phyloP scores from a whole-genome alignment of 2,888 invertebrate genomes.

The Drosophila anceps region DNA sequence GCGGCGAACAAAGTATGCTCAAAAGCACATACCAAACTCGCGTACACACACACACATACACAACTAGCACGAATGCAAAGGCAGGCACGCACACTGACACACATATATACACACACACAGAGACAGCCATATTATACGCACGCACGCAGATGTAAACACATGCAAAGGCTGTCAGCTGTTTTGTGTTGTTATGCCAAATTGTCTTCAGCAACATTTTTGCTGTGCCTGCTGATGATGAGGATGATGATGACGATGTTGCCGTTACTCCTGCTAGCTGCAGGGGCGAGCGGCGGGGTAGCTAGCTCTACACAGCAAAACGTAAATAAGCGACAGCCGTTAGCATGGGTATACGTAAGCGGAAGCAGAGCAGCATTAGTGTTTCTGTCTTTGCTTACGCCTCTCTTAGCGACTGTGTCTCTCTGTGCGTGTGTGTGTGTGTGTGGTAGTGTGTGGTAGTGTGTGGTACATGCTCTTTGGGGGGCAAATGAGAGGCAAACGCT shows the following conservation, averaged over 20 bases:
- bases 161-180: slow-evolving; percentile 68
- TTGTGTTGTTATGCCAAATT: slow-evolving; percentile 72
- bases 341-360: slow-evolving; percentile 10
- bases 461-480: slow-evolving; percentile 28
- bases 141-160: slow-evolving; percentile 25
- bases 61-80: no score
- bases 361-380: slow-evolving; percentile 11
- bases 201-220: slow-evolving; percentile 54
- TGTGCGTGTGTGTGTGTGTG: not conserved
- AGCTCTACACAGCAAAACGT: slow-evolving; percentile 41
- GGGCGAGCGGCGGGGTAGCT: not conserved
- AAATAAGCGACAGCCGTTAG: slow-evolving; percentile 31
- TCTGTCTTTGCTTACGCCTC: slow-evolving; percentile 14
- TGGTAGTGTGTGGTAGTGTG: slow-evolving; percentile 10
- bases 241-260: slow-evolving; percentile 25
- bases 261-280: slow-evolving; percentile 4
- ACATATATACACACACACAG: slow-evolving; percentile 4
- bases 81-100: not conserved
- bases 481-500: slow-evolving; percentile 43
- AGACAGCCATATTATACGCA: slow-evolving; percentile 1
- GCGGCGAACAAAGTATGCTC: slow-evolving; percentile 9
- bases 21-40: slow-evolving; percentile 10
- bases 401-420: no score
- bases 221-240: slow-evolving; percentile 27
- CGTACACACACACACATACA: no score